Base-by-base conservation (phyloP, 2,113 vertebrate genomes). In the Onychostruthus taczanowskii region DNA sequence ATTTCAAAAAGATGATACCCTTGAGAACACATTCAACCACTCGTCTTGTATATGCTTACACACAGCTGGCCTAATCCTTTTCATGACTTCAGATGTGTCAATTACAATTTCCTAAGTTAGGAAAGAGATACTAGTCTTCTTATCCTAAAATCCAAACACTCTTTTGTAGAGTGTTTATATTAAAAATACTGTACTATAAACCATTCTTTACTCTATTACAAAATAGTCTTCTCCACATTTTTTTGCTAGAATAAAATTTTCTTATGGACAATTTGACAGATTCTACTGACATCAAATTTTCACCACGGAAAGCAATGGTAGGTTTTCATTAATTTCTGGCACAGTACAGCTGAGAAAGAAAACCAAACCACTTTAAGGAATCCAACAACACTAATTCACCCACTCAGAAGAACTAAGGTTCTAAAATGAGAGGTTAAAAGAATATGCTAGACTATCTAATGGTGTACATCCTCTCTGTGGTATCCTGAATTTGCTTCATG, bases 11-110 rank as follows among this genome's bases (percentile, higher is more conserved):
- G 93, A 94, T 94, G 78, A 95, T 82, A 87, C 87, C 96, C 96
- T 96, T 97, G 95, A 97, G 92, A 96, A 97, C 96, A 95, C 93
- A 96, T 30, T 96, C 61, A 91, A 68, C 90, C 96, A 94, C 96
- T 96, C 96, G 86, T 84, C 94, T 94, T 96, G 95, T 91, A 89
- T 95, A 94, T 64, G 96, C 89, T 97, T 96, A 96, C 95, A 94
- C 30, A 5, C 95, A 97, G 96, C 94, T 97, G 96, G 94, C 88
- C 94, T 97, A 93, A 92, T 95, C 94, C 94, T 91, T 58, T 92
- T 68, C 89, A 76, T 76, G 86, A 90, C 94, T 91, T 97, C 86
- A 93, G 90, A 96, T 91, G 73, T 50, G 94, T 87, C 90, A 91
- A 39, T 92, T 94, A 89, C 47, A 44, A 84, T 87, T 58, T 43